Evolutionary conservation across 1,140 invertebrate species (phyloP), one percentile per base, ranked within the genome.

Genomic region (Halictus rubicundus): DNA sequence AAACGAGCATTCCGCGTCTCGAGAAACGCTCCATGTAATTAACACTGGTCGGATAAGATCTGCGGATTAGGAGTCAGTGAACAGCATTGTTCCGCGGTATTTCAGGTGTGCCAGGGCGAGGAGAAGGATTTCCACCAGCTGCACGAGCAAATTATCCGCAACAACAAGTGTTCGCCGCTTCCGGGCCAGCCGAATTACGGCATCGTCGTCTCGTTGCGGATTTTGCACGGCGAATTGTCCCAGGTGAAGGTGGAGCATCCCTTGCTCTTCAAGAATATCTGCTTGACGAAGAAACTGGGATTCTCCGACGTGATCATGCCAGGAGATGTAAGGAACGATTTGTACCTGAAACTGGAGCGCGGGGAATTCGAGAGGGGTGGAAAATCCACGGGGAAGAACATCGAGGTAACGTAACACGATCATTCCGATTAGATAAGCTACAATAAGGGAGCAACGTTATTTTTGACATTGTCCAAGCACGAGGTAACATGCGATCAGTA

Each of bases 251-350:
- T 96, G 82, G 97, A 97, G 75, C 95, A 97, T 88, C 96, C 96
- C 9, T 87, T 97, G 37, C 91, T 97, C 16, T 97, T 97, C 85
- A 97, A 97, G 85, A 97, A 97, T 80, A 95, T 97, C 21, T 96
- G 96, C 16, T 93, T 98, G 23, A 98, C 97, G 8, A 96, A 95
- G 66, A 98, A 99, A 92, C 94, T 98, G 60, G 98, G 98, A 0
- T 99, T 99, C 90, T 96, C 98, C 54, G 98, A 99, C 93, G 96
- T 99, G 46, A 98, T 99, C 76, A 98, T 98, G 96, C 98, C 98
- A 0, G 98, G 98, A 25, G 97, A 97, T 91, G 96, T 98, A 3
- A 96, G 98, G 87, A 99, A 99, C 93, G 98, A 99, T 93, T 93
- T 99, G n/a, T 99, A 99, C 90, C 91, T 99, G 25, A 97, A 96